Base-by-base conservation (phyloP, 2,888 invertebrate species). In the Eurytoma adleriae region DNA sequence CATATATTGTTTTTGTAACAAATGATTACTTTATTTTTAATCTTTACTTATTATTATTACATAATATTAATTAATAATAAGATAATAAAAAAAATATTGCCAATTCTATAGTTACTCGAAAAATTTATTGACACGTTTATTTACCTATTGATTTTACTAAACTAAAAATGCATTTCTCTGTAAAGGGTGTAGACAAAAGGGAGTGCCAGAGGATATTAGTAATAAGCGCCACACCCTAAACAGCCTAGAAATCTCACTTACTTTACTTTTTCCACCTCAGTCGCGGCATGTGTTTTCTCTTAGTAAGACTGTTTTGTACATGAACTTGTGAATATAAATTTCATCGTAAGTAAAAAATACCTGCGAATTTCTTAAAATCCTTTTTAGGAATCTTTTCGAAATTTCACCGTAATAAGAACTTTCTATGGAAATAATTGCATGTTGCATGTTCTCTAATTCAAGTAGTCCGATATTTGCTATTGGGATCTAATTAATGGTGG, bases 21-120 rank as follows among this genome's bases (percentile, higher is more conserved):
- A 88, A 85, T 86, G 77, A 86, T 85, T 88, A 86, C 86, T 86
- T 86, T 86, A 86, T 86, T 87, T 84, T 84, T 85, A 83, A 85
- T 84, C 84, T 86, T 87, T 86, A 85, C 84, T 84, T 86, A 87
- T 84, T 86, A 87, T 85, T 85, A 84, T 82, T 84, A 79, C 80
- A 84, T 84, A 75, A 76, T 79, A 78, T 75, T 81, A 82, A 79
- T 61, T 77, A 64, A 79, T 77, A 82, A 76, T 40, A 40, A 40
- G 40, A 40, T 40, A 48, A 70, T 82, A 79, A 82, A 75, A 76
- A 79, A 82, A 78, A 72, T 70, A 76, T 79, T 77, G 69, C 73
- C 69, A 77, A 73, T 69, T 79, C 54, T 56, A 66, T 52, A 69
- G 27, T 48, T 10, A 4, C n/a, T 52, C 48, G 27, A 27, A 40